Base-by-base conservation (phyloP, 2,113 vertebrate genomes). In the Canis aureus region DNA sequence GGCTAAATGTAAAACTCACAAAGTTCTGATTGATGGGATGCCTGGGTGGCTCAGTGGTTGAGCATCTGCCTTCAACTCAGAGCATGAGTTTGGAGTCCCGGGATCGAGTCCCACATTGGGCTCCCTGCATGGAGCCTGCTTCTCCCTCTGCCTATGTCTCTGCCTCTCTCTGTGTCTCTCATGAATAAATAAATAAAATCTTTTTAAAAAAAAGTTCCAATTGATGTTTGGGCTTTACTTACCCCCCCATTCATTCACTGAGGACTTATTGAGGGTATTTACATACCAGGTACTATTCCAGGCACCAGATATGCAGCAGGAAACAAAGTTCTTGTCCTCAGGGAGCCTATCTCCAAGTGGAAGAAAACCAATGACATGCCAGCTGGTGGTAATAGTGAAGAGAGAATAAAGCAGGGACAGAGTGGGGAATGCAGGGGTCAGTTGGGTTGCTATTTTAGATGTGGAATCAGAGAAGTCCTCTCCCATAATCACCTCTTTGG, bases 241-340 rank as follows among this genome's bases (percentile, higher is more conserved):
- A 5, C 1, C 16, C 10, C 10, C 53, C 11, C 22, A 5, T 55
- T 78, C 71, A 8, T 32, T 78, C 49, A 19, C 23, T 13, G 15
- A 43, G 71, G 29, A 64, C 7, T 32, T 32, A 25, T 2, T 6
- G 16, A 35, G 62, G 62, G 55, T 55, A 11, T 3, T 20, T 27
- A 0, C 12, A 19, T 57, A 5, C 49, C 15, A 78, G 60, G 25
- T 8, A 2, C 43, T 13, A 0, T 29, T 2, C 38, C 17, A 23
- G 43, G 38, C 27, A 25, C 71, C 11, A 19, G 25, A 10, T 3
- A 59, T 66, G 8, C 5, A 12, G 17, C 59, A n/a, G 59, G 29
- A 20, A 79, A 53, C n/a, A 8, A 59, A 66, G 20, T 3, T n/a
- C 73, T 73, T 32, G 27, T 49, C 3, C 15, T 55, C 11, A 25